Evolutionary conservation across 2,888 invertebrate species (phyloP), one percentile per base, ranked within the genome.

Genomic region (Lamellibrachia columna): DNA sequence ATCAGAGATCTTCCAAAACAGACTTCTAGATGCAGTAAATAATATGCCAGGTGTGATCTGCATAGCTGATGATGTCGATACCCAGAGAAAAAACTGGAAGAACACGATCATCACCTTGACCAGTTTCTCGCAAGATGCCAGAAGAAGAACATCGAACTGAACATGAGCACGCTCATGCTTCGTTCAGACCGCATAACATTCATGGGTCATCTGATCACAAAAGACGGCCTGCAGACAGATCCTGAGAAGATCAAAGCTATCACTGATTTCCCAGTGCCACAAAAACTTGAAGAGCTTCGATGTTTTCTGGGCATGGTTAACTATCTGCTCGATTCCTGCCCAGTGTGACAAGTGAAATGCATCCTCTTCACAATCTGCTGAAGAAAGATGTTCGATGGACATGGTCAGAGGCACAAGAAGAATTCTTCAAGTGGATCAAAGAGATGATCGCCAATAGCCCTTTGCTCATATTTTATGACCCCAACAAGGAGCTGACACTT

Each of bases 271-370:
- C 92, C 92, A n/a, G 52, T 90, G 7, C 94, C 94, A 15, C 60
- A 53, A 53, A 93, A 91, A 60, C 11, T 92, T 15, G 92, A 93
- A 53, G 93, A 93, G 28, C 90, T 94, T 6, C 53, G 93, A 11
- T 28, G 94, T 15, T 94, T 94, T 55, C 93, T 94, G 7, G 94
- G 94, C n/a, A 92, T 94, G 53, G 91, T 94, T 7, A 93, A 93
- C 52, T 94, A 93, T 52, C 90, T 93, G 0, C 93, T 3, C 93
- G 92, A 75, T 93, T 93, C 91, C 52, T 94, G 2, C 94, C 94
- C 7, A 93, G 93, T 28, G 92, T 94, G 2, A 91, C 93, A 9
- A 92, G 93, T 2, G 90, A 93, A 0, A 53, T 92, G 4, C 55
- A 93, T 8, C 94, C 94, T 3, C 92, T 94, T 6, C 92, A 92